Conservation (phyloP, 2,888 invertebrate genomes). For the Lochmaea capreae region DNA sequence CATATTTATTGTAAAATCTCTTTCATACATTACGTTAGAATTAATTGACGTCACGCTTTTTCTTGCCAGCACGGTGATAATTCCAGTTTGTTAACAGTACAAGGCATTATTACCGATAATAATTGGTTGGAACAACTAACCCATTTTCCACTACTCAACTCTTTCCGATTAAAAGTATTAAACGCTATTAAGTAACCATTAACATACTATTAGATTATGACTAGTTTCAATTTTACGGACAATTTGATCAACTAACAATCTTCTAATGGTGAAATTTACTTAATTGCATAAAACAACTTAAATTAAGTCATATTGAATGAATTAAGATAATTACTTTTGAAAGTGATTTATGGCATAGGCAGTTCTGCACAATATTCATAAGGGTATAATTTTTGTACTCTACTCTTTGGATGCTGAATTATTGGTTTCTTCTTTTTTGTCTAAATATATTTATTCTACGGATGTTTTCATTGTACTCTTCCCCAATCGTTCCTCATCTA, state of each 20-base stretch:
- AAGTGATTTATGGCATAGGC: conserved; percentile 23
- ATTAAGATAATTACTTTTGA: conserved; percentile 29
- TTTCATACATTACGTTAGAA: not conserved
- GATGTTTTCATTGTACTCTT: no score
- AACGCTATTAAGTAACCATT: conserved; percentile 22
- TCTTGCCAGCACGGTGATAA: not conserved
- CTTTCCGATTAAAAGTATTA: conserved; percentile 7
- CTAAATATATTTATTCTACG: no score
- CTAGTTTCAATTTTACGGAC: conserved; percentile 27
- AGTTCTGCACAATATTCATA: conserved; percentile 34
- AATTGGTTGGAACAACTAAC: conserved; percentile 10
- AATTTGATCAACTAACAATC: conserved; percentile 31
- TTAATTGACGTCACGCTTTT: not conserved
- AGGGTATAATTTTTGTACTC: not conserved
- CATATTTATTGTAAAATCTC: not conserved
- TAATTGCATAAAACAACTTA: conserved; percentile 24
- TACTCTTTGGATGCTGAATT: not conserved
- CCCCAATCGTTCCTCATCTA: no score
- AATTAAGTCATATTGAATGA: conserved; percentile 21
- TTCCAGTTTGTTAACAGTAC: conserved; percentile 7
- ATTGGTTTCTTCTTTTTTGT: no score
- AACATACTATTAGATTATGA: conserved; percentile 15
- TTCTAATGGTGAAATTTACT: conserved; percentile 21
- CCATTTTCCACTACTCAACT: conserved; percentile 10
- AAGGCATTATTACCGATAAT: conserved; percentile 9